phyloP scores from a whole-genome alignment of 2,888 invertebrate species.

The Loripinus fragilis region DNA sequence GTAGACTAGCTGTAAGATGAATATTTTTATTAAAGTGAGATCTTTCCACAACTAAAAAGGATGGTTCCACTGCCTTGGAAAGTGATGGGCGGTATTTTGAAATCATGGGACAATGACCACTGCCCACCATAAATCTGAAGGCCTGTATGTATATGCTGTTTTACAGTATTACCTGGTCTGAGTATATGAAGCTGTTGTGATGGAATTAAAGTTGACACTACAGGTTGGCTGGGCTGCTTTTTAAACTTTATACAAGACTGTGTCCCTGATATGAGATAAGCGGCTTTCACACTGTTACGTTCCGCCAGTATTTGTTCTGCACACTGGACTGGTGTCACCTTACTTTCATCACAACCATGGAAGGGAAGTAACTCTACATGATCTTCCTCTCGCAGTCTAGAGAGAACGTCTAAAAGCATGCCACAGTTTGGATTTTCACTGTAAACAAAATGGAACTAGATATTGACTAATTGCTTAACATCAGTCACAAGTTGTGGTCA shows the following conservation, averaged over 20 bases:
- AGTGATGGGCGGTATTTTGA: too few relatives aligned
- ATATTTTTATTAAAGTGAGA: too few relatives aligned
- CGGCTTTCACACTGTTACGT: not conserved
- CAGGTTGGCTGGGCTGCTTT: not conserved
- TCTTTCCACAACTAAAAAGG: too few relatives aligned
- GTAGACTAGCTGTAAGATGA: too few relatives aligned
- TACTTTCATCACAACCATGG: conserved; percentile 1
- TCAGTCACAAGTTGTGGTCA: too few relatives aligned
- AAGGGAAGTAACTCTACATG: conserved; percentile 18
- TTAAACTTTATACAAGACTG: not conserved
- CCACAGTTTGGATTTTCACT: not conserved
- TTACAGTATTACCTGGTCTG: too few relatives aligned
- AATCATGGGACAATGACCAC: too few relatives aligned
- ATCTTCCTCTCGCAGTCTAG: not conserved
- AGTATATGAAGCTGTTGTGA: not conserved
- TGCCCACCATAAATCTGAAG: too few relatives aligned
- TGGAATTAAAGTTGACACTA: not conserved
- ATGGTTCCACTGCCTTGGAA: too few relatives aligned
- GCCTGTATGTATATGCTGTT: too few relatives aligned
- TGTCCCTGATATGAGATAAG: not conserved
- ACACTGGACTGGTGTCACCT: not conserved
- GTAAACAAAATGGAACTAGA: not conserved
- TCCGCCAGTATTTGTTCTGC: not conserved
- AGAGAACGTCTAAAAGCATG: not conserved
- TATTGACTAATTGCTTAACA: too few relatives aligned